Evolutionary conservation across 2,888 invertebrate species (phyloP).

Genomic region (Nebria brevicollis): DNA sequence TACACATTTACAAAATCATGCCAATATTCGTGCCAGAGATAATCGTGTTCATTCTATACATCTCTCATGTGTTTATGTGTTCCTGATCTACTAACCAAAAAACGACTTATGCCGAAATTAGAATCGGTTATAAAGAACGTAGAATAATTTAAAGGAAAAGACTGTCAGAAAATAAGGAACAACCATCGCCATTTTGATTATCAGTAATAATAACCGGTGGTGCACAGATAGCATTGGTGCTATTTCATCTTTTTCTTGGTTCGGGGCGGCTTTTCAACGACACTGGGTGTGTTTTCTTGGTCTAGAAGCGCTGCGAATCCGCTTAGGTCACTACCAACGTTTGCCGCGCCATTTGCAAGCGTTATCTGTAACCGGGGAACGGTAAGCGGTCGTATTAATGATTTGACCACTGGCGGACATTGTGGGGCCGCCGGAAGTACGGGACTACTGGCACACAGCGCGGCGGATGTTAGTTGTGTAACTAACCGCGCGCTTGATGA

Average conservation of each 20-base stretch:
- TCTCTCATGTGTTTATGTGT: too few relatives aligned
- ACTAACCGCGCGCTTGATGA: conserved; percentile 65
- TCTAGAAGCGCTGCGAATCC: conserved; percentile 29
- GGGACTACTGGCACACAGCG: conserved; percentile 70
- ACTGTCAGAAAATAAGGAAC: conserved; percentile 24
- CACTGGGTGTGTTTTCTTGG: conserved; percentile 55
- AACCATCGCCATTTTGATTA: conserved; percentile 12
- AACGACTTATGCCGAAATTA: not conserved
- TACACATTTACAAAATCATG: not conserved
- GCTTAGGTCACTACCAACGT: conserved; percentile 25
- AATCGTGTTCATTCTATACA: too few relatives aligned
- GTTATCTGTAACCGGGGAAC: conserved; percentile 68
- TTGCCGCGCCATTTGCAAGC: conserved; percentile 58
- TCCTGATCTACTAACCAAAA: not conserved
- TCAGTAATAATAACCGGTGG: conserved; percentile 37
- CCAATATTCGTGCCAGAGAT: too few relatives aligned
- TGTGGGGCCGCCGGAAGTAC: conserved; percentile 67
- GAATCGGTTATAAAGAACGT: not conserved
- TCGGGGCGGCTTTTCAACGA: conserved; percentile 51
- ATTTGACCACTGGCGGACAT: conserved; percentile 68
- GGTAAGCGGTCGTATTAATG: conserved; percentile 67
- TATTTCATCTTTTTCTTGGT: conserved; percentile 47
- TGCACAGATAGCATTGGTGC: conserved; percentile 42
- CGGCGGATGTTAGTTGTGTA: conserved; percentile 69
- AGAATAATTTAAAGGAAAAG: not conserved